Percentiles rank a stretch among this genome's conserved stretches.
Conservation (phyloP, 2,888 invertebrate genomes). For the Stenurella melanura region DNA sequence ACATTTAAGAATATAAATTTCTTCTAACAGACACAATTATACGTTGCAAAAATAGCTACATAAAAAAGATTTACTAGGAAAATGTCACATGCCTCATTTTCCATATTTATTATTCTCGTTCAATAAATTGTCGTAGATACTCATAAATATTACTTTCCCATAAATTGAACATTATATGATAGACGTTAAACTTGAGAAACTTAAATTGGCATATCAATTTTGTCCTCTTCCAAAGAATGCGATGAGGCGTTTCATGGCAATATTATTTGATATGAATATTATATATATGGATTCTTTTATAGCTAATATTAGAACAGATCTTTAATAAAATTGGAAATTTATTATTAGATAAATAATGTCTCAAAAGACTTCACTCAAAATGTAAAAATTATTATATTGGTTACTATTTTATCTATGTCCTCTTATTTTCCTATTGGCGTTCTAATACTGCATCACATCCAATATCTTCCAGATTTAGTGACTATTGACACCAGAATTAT, state of each 20-base stretch:
- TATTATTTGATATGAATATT: background rate
- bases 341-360: background rate
- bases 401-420: no score
- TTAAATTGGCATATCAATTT: slow-evolving; percentile 1
- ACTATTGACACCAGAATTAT: no score
- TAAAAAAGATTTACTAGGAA: background rate
- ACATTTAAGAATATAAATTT: background rate
- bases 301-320: background rate
- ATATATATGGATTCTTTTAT: background rate
- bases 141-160: slow-evolving; percentile 1
- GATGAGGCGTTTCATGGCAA: background rate
- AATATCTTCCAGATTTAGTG: no score
- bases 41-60: background rate
- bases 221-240: background rate
- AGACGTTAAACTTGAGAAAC: background rate
- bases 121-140: background rate
- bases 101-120: background rate
- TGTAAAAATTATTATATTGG: no score
- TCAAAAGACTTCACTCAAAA: no score
- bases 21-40: background rate
- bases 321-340: background rate
- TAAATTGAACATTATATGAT: background rate
- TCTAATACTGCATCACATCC: no score
- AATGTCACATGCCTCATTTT: background rate
- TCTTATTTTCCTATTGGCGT: no score